Evolutionary conservation across 1,140 invertebrate species (phyloP).

Genomic region (Brachionus paranguensis): DNA sequence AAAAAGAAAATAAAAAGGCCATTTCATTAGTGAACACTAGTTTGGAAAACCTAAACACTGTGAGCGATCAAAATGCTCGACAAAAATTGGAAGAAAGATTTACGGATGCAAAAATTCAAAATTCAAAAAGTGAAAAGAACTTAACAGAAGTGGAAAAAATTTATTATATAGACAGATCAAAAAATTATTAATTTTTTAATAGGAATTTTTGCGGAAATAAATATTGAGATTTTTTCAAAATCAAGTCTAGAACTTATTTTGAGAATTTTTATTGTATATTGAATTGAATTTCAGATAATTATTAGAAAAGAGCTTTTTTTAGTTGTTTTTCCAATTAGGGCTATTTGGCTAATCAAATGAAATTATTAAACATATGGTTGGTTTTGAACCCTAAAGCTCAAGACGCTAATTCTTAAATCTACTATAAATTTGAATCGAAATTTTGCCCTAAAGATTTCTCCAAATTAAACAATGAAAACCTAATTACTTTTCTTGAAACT

Average conservation of each 20-base stretch:
- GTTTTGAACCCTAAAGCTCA: background rate
- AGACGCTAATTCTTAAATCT: background rate
- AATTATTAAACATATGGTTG: background rate
- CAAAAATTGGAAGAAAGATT: background rate
- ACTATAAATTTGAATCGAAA: background rate
- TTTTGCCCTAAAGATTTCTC: background rate
- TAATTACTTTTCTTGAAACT: background rate
- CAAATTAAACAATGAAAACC: background rate
- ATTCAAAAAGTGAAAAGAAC: background rate
- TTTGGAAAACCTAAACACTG: background rate
- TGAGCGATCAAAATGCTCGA: background rate
- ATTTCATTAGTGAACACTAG: background rate
- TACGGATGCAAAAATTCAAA: background rate
- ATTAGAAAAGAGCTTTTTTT: background rate
- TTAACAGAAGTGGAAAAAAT: background rate
- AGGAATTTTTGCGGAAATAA: background rate
- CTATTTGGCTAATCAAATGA: background rate
- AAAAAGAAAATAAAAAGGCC: background rate
- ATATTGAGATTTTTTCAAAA: background rate
- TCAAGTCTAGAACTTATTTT: too few relatives aligned
- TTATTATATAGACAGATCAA: conserved; percentile 10
- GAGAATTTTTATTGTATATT: background rate
- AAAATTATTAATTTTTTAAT: background rate
- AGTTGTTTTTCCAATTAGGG: background rate
- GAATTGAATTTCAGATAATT: background rate